These are phyloP conservation scores for Heliothis subflexa DNA, from an alignment of 1,140 invertebrate genomes.

Conservation along the genomic window DNA sequence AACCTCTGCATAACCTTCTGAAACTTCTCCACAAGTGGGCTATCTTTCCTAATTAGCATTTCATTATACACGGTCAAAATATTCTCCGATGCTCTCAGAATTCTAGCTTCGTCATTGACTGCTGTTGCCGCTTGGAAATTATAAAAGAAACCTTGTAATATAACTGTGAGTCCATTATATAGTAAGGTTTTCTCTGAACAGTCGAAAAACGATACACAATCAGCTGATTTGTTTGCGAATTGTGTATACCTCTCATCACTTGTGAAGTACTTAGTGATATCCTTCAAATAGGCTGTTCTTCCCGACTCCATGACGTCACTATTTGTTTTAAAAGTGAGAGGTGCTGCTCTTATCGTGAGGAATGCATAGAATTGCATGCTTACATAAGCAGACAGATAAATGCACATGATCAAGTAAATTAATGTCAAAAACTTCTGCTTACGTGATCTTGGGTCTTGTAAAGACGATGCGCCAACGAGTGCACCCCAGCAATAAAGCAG, in stretches of 20 bases:
- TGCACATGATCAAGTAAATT: conserved; percentile 64
- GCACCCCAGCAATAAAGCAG: conserved; percentile 69
- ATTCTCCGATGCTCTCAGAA: conserved; percentile 62
- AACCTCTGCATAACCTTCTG: conserved; percentile 60
- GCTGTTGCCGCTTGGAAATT: conserved; percentile 63
- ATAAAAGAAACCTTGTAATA: conserved; percentile 58
- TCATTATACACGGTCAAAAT: conserved; percentile 73
- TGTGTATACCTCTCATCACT: conserved; percentile 62
- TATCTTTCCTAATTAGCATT: conserved; percentile 71
- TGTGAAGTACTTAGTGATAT: conserved; percentile 65
- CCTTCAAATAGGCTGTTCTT: conserved; percentile 59
- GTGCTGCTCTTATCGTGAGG: conserved; percentile 69
- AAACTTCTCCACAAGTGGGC: conserved; percentile 54
- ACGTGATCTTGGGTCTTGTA: conserved; percentile 61
- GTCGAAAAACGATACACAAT: conserved; percentile 63
- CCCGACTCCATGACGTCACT: conserved; percentile 67
- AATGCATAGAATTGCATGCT: conserved; percentile 72
- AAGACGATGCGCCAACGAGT: conserved; percentile 61
- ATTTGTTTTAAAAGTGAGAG: conserved; percentile 62
- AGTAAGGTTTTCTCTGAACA: conserved; percentile 61
- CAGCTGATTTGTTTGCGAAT: conserved; percentile 65
- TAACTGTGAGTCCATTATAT: conserved; percentile 64
- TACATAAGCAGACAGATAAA: conserved; percentile 71
- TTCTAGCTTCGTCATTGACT: conserved; percentile 68
- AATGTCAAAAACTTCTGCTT: conserved; percentile 74